Evolutionary conservation across 1,140 invertebrate genomes (phyloP), one percentile per base, ranked within the genome.

Genomic region (Dendrolimus kikuchii): DNA sequence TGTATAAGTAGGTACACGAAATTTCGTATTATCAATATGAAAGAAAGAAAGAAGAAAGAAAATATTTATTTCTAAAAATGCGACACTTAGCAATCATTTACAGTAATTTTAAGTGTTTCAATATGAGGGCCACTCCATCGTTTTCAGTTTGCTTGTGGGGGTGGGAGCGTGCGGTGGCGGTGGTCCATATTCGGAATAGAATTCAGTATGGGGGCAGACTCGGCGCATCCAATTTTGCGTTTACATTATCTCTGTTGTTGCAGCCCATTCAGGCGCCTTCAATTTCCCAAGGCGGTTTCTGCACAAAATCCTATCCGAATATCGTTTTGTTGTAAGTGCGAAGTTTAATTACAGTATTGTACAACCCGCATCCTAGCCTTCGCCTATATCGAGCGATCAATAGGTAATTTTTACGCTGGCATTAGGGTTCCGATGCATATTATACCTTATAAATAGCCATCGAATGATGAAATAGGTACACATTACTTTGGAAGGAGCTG

Each of bases 221-320:
- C 45, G 51, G 40, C 64, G 61, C 64, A 63, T 63, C 64, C 64
- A 59, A 66, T 63, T 66, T 63, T 60, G 50, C 55, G 58, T 66
- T 57, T 51, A 55, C 58, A 63, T 60, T 66, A 66, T 66, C 64
- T 63, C 55, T 66, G 64, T 60, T 63, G 64, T 63, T 66, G 60
- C 64, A 66, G 64, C 45, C 57, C 49, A 57, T 58, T 59, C 49
- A 47, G 50, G 37, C 43, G 51, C 45, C 53, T 50, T 60, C 57
- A 55, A 55, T 55, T 60, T 61, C 49, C 56, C 56, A 48, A 55
- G 51, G 53, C 58, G 50, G 49, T 53, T 45, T 55, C 55, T 57
- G 43, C 44, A 49, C 57, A 55, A 52, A 59, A 56, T 53, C 43
- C 53, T 54, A 47, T 51, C 46, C 40, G 54, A 59, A 59, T 57